A percentile compares a stretch with the other conserved stretches of the same genome.
Evolutionary conservation across 2,888 invertebrate species (phyloP).

Genomic region (Drosophila subsilvestris): DNA sequence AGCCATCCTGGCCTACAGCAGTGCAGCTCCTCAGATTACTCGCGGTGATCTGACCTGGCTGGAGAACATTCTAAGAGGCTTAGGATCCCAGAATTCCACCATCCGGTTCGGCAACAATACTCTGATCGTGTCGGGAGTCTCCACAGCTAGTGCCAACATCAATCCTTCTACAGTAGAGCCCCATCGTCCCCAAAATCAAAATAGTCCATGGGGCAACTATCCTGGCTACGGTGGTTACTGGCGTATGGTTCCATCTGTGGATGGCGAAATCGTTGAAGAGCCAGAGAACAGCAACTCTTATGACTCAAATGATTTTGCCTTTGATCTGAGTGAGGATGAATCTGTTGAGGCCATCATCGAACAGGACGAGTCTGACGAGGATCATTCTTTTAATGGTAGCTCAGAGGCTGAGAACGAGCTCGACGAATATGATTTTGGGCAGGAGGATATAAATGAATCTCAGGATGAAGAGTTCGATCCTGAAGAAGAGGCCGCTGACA

Average conservation of each 20-base stretch:
- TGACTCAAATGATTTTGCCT: slow-evolving; percentile 11
- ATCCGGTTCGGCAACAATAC: slow-evolving; percentile 36
- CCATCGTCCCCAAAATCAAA: not conserved
- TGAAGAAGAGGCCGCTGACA: slow-evolving; percentile 16
- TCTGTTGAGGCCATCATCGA: slow-evolving; percentile 6
- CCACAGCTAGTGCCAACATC: slow-evolving; percentile 20
- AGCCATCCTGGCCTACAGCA: slow-evolving; percentile 30
- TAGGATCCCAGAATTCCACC: slow-evolving; percentile 22
- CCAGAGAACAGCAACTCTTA: not conserved
- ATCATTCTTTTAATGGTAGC: not conserved
- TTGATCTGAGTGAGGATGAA: slow-evolving; percentile 15
- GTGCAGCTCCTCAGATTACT: slow-evolving; percentile 32
- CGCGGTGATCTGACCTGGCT: slow-evolving; percentile 13
- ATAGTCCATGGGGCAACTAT: not conserved
- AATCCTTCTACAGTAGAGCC: not conserved
- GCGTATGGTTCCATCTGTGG: slow-evolving; percentile 3
- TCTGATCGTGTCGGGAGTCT: slow-evolving; percentile 31
- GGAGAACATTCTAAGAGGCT: slow-evolving; percentile 11
- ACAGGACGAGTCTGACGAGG: slow-evolving; percentile 10
- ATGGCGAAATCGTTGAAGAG: slow-evolving; percentile 15
- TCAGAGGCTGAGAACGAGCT: slow-evolving; percentile 6
- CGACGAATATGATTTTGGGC: not conserved
- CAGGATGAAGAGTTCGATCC: slow-evolving; percentile 3
- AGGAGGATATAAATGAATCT: not conserved
- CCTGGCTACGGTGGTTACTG: slow-evolving; percentile 15